Conservation (phyloP, 2,113 vertebrate genomes). For the Corythaeola cristata region DNA sequence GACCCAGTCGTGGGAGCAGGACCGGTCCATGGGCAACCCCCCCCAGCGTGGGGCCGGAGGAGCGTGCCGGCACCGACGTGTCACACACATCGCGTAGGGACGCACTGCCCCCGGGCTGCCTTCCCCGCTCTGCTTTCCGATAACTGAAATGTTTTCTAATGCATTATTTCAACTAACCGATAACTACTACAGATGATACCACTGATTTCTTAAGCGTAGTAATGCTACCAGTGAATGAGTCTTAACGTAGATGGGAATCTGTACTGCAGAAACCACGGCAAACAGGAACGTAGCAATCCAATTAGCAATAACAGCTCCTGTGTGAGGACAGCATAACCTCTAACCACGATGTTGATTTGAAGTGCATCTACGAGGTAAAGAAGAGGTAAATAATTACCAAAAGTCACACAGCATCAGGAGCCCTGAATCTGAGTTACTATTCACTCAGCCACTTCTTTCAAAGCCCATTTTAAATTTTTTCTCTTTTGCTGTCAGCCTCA, state of each 20-base stretch:
- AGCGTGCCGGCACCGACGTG: accelerated
- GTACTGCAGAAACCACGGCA: background rate
- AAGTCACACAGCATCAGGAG: background rate
- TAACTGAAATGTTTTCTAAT: background rate
- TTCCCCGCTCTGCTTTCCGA: background rate
- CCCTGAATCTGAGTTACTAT: background rate
- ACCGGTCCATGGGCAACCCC: accelerated
- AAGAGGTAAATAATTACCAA: background rate
- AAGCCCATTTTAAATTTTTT: background rate
- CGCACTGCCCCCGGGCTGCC: background rate
- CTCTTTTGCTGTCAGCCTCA: background rate
- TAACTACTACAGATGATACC: background rate
- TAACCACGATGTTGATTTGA: background rate
- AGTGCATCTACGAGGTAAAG: background rate
- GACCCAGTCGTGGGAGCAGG: background rate
- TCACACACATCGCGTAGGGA: accelerated
- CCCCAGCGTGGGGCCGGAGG: accelerated
- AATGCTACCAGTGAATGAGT: background rate
- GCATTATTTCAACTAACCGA: background rate
- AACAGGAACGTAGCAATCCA: background rate
- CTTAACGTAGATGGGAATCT: background rate
- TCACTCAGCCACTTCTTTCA: background rate
- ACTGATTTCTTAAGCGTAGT: background rate
- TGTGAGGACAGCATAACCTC: background rate
- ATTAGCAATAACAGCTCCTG: background rate